Base-by-base conservation (phyloP, 2,797 vertebrate genomes). In the Darevskia mixta region DNA sequence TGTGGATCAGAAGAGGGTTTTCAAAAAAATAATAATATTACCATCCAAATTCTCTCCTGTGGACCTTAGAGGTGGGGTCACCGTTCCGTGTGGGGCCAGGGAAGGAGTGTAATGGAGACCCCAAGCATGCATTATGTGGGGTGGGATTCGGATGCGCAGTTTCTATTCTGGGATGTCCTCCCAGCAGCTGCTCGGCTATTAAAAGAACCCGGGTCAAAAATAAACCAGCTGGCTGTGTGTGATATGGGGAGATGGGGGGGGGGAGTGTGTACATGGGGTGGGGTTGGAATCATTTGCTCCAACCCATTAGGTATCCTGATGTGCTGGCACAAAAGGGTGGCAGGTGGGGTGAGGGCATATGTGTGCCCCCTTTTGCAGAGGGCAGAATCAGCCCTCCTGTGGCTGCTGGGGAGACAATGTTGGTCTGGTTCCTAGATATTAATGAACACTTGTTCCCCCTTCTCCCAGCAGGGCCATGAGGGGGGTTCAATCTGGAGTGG, bases 101-200 rank as follows among this genome's bases (percentile, higher is more conserved):
- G 4, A 49, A 58, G 35, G 61, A 32, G 29, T 6, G n/a, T 76
- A 3, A 25, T 0, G 15, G 29, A 4, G 3, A n/a, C 17, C 10
- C 67, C 66, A 13, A 4, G 15, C 3, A 11, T 10, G 8, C 11
- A 13, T 49, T 3, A 5, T 29, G 49, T 7, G 82, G 82, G 20
- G 71, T 4, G 23, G 49, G n/a, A 23, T 4, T 43, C 8, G 25
- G 38, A 13, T 11, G 10, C 35, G 29, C 2, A 7, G 6, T 67
- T 55, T 69, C 85, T 67, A 72, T 29, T 79, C 66, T 67, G 45
- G 79, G 86, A 87, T 72, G 45, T 58, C 32, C 80, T 67, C 77
- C 78, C 45, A 20, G 67, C 86, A 87, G 86, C 58, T 87, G 86
- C 18, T 23, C 35, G 0, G 45, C 49, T 80, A 87, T 61, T 73